Evolutionary conservation across 2,888 invertebrate species (phyloP).

Genomic region (Nymphalis urticae): DNA sequence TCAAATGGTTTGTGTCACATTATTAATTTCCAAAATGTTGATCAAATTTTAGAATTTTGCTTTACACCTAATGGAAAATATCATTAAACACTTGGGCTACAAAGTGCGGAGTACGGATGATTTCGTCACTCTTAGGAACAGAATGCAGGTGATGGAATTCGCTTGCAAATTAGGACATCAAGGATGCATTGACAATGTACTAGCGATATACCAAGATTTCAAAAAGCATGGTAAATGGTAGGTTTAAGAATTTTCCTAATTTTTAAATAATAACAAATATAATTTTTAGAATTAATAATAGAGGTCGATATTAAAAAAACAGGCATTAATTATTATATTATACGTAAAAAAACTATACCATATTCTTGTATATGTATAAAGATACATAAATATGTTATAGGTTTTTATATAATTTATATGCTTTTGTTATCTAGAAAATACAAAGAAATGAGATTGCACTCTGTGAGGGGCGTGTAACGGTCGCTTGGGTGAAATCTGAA

Average conservation of each 20-base stretch:
- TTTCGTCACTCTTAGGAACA: constrained; percentile 79
- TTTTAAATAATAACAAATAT: not conserved
- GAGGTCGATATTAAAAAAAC: no score
- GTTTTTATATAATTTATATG: no score
- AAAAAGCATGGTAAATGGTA: constrained; percentile 60
- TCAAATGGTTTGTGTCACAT: no score
- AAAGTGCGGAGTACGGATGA: constrained; percentile 57
- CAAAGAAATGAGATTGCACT: no score
- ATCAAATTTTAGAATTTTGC: constrained; percentile 52
- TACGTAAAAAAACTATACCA: no score
- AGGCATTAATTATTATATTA: no score
- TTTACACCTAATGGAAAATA: constrained; percentile 49
- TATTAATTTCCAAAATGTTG: not conserved
- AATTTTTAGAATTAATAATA: no score
- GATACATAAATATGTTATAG: no score
- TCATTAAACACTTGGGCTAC: constrained; percentile 76
- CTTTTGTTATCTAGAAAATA: no score
- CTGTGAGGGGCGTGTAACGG: no score
- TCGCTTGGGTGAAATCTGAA: no score
- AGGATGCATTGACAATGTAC: constrained; percentile 72
- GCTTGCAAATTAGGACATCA: constrained; percentile 83
- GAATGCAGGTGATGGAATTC: constrained; percentile 81
- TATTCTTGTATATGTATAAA: no score
- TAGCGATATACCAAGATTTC: constrained; percentile 52
- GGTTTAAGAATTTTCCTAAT: constrained; percentile 20